Conservation (phyloP, 2,113 vertebrate species). For the Myrmecophaga tridactyla region DNA sequence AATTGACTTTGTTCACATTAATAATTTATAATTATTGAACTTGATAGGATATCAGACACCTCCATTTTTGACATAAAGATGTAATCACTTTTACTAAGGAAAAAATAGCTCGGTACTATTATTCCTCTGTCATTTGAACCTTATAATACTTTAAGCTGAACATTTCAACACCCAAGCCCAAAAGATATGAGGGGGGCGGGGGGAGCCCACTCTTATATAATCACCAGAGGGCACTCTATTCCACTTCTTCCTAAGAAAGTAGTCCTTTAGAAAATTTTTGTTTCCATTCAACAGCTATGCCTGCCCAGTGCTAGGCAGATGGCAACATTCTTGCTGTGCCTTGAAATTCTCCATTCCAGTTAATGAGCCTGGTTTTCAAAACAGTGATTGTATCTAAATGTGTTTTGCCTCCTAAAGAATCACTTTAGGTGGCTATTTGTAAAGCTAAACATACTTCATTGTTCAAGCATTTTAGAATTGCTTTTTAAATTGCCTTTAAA, state of each 20-base stretch:
- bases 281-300: not conserved
- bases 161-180: not conserved
- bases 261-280: not conserved
- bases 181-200: not conserved
- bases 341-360: not conserved
- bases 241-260: conserved; percentile 7
- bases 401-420: not conserved
- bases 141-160: not conserved
- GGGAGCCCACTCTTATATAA: not conserved
- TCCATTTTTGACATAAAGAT: not conserved
- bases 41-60: not conserved
- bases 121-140: not conserved
- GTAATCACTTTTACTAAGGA: not conserved
- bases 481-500: conserved; percentile 4
- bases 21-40: not conserved
- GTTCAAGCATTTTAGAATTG: not conserved
- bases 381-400: not conserved
- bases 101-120: not conserved
- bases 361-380: not conserved
- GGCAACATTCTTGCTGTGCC: not conserved
- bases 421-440: not conserved
- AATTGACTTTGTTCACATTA: not conserved
- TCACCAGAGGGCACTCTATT: conserved; percentile 67
- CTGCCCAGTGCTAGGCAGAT: not conserved
- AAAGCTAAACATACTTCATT: not conserved